Base-by-base conservation (phyloP, 1,140 invertebrate species). In the Odontomachus brunneus region DNA sequence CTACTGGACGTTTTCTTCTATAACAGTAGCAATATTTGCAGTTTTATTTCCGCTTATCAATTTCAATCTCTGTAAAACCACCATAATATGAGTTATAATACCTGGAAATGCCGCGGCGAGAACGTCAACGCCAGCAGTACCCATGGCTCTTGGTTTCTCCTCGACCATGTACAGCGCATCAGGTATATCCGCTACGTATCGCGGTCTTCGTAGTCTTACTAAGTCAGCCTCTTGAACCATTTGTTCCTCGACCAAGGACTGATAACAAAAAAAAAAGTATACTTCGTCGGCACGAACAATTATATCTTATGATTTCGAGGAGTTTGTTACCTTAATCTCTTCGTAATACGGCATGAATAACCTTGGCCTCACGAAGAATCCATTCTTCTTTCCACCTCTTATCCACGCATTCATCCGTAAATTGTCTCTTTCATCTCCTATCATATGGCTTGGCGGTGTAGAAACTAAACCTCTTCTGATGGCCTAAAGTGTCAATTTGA, bases 101-200 rank as follows among this genome's bases (percentile, higher is more conserved):
- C 94, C 95, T 82, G 96, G 96, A 85, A 96, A 93, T 5, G 95
- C 95, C 9, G 95, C 95, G 29, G 95, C 95, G 74, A 96, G 92
- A 88, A 95, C 92, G 91, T 96, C 95, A 63, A 95, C 95, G 73
- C 96, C 96, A 74, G 95, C 96, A 14, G 96, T 94, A 38, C 95
- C 96, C 89, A 96, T 95, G 55, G 95, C 90, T 84, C 93, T 88
- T 19, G 95, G 94, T 84, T 96, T 95, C 74, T 96, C 95, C 33
- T 97, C 96, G 29, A 99, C 97, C 98, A 99, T 99, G 91, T 99
- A 99, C 33, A 99, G 94, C 2, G 98, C 98, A 93, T 99, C 98
- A 0, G 98, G 98, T 90, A 99, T 98, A 91, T 97, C 96, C 26
- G 96, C 95, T 88, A 95, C 95, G 82, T 96, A 95, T 22, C 96